Conservation (phyloP, 2,888 invertebrate genomes). For the Netelia fuscicornis region DNA sequence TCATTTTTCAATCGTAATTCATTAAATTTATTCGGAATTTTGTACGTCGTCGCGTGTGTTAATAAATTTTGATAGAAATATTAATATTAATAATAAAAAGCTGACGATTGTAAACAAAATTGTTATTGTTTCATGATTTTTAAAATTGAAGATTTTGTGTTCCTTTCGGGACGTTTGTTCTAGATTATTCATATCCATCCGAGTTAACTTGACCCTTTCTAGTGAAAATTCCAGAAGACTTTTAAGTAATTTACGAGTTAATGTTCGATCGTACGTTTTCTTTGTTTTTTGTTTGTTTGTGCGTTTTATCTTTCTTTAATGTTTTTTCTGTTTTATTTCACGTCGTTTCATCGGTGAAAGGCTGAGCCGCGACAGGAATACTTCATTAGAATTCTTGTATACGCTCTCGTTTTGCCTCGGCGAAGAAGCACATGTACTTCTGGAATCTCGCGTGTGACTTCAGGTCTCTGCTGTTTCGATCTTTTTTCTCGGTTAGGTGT, state of each 20-base stretch:
- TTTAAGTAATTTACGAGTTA: constrained; percentile 37
- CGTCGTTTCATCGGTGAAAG: constrained; percentile 49
- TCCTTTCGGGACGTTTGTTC: neutral
- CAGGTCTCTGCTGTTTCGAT: neutral
- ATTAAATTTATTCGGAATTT: too few relatives aligned
- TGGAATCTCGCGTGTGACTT: neutral
- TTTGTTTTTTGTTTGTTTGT: neutral
- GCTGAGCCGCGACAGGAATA: constrained; percentile 28
- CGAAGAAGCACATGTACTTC: constrained; percentile 35
- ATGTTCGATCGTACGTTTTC: constrained; percentile 17
- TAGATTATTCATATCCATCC: neutral
- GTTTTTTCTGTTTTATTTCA: neutral
- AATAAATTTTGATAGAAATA: too few relatives aligned
- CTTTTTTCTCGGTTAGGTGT: neutral
- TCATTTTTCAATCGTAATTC: too few relatives aligned
- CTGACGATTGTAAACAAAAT: neutral
- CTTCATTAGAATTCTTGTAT: constrained; percentile 60
- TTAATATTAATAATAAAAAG: too few relatives aligned
- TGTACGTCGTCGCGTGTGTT: too few relatives aligned
- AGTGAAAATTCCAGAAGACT: constrained; percentile 20
- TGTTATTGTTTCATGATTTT: neutral
- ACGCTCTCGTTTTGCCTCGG: constrained; percentile 44
- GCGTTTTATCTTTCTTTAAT: neutral
- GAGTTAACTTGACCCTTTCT: neutral
- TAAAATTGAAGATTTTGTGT: neutral